A percentile compares a stretch with the other conserved stretches of the same genome.
phyloP scores from a whole-genome alignment of 1,140 invertebrate genomes.

The Meloidogyne chitwoodi region DNA sequence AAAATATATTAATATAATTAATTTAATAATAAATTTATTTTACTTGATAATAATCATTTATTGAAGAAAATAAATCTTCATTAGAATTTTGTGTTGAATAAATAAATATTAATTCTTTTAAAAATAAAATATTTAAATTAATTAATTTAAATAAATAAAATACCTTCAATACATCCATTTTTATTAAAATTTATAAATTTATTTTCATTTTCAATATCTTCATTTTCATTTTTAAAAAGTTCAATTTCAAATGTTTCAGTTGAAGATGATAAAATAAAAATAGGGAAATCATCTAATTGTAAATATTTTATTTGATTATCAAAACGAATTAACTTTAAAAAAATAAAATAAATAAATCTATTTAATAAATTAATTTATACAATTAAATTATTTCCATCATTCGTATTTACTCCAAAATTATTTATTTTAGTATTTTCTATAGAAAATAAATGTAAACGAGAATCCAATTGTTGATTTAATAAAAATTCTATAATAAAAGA shows the following conservation, averaged over 20 bases:
- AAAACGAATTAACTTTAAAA: background rate
- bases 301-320: constrained; percentile 1
- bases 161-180: background rate
- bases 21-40: background rate
- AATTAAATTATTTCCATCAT: background rate
- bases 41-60: background rate
- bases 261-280: background rate
- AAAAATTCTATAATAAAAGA: constrained; percentile 3
- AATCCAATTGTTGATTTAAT: background rate
- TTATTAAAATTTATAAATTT: background rate
- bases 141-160: background rate
- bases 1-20: background rate
- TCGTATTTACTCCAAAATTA: background rate
- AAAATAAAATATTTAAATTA: background rate
- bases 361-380: background rate
- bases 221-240: background rate
- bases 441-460: constrained; percentile 13
- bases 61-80: background rate
- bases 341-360: background rate
- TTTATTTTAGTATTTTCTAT: background rate
- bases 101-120: constrained; percentile 2
- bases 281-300: background rate
- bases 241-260: background rate
- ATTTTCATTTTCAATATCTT: background rate
- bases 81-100: background rate